Evolutionary conservation across 2,113 vertebrate genomes (phyloP).

Genomic region (Taurulus bubalis): DNA sequence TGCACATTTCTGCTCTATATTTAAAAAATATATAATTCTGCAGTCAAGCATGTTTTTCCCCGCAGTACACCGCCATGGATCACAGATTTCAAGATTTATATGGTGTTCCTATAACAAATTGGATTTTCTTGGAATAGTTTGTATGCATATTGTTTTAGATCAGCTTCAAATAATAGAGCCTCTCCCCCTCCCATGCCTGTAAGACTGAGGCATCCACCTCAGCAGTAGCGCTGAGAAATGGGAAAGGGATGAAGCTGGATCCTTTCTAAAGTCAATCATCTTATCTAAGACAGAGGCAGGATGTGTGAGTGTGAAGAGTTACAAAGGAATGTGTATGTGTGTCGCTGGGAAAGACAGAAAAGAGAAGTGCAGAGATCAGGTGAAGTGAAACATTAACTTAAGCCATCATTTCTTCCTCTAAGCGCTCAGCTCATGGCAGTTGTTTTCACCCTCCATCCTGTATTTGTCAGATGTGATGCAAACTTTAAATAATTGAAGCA

Average conservation of each 20-base stretch:
- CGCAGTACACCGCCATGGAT: conserved; percentile 51
- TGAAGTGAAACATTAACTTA: conserved; percentile 34
- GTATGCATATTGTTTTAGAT: conserved; percentile 72
- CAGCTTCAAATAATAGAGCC: conserved; percentile 55
- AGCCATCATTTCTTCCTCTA: conserved; percentile 24
- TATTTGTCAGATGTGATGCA: conserved; percentile 12
- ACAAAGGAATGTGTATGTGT: not conserved
- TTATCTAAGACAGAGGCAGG: conserved; percentile 26
- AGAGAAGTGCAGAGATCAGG: conserved; percentile 23
- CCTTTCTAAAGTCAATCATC: conserved; percentile 49
- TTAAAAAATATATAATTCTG: conserved; percentile 26
- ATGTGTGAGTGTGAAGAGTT: conserved; percentile 4
- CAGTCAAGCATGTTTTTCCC: conserved; percentile 49
- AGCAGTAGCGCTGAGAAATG: conserved; percentile 57
- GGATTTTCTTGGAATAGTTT: conserved; percentile 73
- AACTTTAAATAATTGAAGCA: not conserved
- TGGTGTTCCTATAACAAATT: conserved; percentile 71
- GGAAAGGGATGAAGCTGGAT: conserved; percentile 23
- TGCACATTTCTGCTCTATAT: conserved; percentile 19
- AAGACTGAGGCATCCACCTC: conserved; percentile 44
- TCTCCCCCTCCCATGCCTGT: conserved; percentile 26
- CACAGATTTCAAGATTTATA: conserved; percentile 64
- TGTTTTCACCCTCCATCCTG: not conserved
- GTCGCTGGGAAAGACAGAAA: not conserved
- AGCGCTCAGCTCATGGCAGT: conserved; percentile 29